phyloP scores from a whole-genome alignment of 2,113 vertebrate genomes.

The Proteles cristata region DNA sequence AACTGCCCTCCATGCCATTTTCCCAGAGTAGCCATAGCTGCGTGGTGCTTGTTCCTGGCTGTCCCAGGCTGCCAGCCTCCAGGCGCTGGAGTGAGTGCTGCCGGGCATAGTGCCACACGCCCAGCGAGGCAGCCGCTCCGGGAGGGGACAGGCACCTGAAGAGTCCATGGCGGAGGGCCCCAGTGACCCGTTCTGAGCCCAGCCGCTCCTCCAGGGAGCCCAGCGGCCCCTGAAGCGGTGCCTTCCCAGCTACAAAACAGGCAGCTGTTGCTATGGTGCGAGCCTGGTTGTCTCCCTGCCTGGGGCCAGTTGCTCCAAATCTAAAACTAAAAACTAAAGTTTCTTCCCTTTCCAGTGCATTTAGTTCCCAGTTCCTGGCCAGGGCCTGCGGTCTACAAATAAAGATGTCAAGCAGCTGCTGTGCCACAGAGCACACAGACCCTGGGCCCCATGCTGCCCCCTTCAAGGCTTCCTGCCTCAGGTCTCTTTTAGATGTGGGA shows the following conservation, averaged over 20 bases:
- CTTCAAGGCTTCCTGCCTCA: background rate
- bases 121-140: background rate
- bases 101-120: background rate
- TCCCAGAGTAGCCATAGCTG: background rate
- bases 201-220: background rate
- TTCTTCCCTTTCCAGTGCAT: conserved; percentile 16
- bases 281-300: background rate
- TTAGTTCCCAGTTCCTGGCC: conserved; percentile 54
- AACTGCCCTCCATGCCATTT: background rate
- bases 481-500: background rate
- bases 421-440: background rate
- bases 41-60: background rate
- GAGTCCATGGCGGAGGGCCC: background rate
- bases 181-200: background rate
- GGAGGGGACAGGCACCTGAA: background rate
- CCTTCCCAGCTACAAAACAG: conserved; percentile 1
- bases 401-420: conserved; percentile 12
- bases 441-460: background rate
- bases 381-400: conserved; percentile 45
- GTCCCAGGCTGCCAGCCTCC: background rate
- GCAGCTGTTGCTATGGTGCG: background rate
- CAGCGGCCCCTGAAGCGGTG: background rate
- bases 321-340: background rate
- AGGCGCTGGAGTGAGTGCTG: background rate
- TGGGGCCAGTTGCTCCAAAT: conserved; percentile 25